phyloP scores from a whole-genome alignment of 2,888 invertebrate species.

The Leptopilina drosophilae region DNA sequence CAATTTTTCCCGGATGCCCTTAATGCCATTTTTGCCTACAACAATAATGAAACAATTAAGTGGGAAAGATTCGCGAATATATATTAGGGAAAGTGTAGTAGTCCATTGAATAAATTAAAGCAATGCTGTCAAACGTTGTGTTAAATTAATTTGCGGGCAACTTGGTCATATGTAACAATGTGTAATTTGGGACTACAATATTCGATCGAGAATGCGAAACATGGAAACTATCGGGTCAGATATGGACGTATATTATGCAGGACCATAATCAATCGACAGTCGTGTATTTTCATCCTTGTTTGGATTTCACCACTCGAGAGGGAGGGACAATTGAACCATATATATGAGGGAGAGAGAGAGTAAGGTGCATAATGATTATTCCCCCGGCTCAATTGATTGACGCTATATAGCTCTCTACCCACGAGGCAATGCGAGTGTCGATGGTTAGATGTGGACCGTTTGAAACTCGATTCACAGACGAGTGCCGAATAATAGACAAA shows the following conservation, averaged over 20 bases:
- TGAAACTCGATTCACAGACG: constrained; percentile 48
- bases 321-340: constrained; percentile 46
- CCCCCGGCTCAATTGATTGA: constrained; percentile 59
- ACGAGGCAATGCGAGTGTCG: constrained; percentile 42
- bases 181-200: constrained; percentile 29
- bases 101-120: background rate
- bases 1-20: too few species aligned
- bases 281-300: constrained; percentile 66
- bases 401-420: constrained; percentile 32
- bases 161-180: constrained; percentile 9
- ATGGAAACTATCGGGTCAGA: constrained; percentile 29
- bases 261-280: constrained; percentile 66
- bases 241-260: constrained; percentile 46
- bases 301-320: constrained; percentile 62
- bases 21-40: too few species aligned
- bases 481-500: constrained; percentile 54
- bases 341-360: constrained; percentile 20
- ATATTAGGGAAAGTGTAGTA: background rate
- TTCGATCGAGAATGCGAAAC: constrained; percentile 24
- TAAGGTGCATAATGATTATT: constrained; percentile 65
- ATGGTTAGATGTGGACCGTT: constrained; percentile 45
- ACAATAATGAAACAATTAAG: background rate
- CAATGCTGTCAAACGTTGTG: background rate
- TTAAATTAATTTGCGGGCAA: constrained; percentile 14
- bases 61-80: background rate